phyloP scores from a whole-genome alignment of 2,888 invertebrate species.

The Bugula neritina region DNA sequence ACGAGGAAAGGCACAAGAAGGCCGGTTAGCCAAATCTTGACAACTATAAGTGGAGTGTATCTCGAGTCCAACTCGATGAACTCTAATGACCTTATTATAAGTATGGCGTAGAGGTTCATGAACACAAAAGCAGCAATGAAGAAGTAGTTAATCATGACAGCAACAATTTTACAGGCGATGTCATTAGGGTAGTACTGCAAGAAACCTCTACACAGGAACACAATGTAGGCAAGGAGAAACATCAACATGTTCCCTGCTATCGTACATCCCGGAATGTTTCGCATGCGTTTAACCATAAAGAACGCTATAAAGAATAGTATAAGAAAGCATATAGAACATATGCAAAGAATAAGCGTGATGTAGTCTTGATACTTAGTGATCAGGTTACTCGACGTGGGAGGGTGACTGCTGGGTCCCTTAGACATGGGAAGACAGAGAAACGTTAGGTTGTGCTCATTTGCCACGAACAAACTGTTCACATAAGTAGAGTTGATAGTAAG shows the following conservation, averaged over 20 bases:
- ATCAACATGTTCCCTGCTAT: conserved; percentile 19
- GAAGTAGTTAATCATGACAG: conserved; percentile 7
- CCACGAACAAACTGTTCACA: background rate
- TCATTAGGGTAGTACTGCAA: background rate
- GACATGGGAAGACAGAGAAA: background rate
- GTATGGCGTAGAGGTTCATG: conserved; percentile 6
- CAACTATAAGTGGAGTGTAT: background rate
- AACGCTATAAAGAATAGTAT: background rate
- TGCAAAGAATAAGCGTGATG: conserved; percentile 7
- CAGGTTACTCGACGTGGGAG: background rate
- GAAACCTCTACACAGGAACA: background rate
- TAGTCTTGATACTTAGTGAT: background rate
- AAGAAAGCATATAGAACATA: background rate
- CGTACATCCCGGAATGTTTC: conserved; percentile 22
- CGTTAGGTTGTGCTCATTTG: background rate
- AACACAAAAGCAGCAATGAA: conserved; percentile 13
- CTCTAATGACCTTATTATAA: background rate
- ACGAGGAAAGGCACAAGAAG: background rate
- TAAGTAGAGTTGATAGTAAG: background rate
- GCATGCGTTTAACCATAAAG: conserved; percentile 12
- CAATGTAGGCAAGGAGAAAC: conserved; percentile 6
- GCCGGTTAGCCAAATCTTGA: background rate
- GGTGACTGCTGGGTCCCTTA: background rate
- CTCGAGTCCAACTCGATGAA: conserved; percentile 16
- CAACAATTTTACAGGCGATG: background rate